A percentile compares a stretch with the other conserved stretches of the same genome.
Evolutionary conservation across 2,113 vertebrate genomes (phyloP).

Genomic region (Chloroceryle aenea): DNA sequence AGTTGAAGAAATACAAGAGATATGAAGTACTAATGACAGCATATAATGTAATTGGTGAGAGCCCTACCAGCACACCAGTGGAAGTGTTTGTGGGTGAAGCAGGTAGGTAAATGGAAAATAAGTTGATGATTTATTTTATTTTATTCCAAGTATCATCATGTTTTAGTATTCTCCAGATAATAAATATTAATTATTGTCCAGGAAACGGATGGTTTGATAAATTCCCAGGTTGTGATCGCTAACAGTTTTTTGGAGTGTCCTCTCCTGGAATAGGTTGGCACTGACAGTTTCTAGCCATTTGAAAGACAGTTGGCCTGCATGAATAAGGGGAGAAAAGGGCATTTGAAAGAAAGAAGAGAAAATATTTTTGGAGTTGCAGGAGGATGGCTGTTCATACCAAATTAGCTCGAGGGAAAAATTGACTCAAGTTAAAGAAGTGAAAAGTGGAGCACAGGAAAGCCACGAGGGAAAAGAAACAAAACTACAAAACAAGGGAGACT

Average conservation of each 20-base stretch:
- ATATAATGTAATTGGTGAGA: conserved; percentile 92
- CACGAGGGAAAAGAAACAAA: conserved; percentile 48
- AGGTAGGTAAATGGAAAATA: conserved; percentile 73
- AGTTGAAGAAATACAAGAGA: conserved; percentile 90
- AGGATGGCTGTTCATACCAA: conserved; percentile 35
- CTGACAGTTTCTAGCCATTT: not conserved
- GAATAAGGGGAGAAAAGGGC: not conserved
- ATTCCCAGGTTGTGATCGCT: rapidly evolving
- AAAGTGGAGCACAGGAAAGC: conserved; percentile 56
- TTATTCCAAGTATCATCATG: not conserved
- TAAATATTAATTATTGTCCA: not conserved
- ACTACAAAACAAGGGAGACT: conserved; percentile 20
- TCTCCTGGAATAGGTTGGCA: not conserved
- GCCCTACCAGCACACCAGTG: conserved; percentile 85
- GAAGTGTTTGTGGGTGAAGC: conserved; percentile 97
- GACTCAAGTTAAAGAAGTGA: conserved; percentile 58
- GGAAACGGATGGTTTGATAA: not conserved
- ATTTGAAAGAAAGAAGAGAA: conserved; percentile 20
- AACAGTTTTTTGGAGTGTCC: not conserved
- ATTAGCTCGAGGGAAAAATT: conserved; percentile 55
- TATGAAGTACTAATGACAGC: conserved; percentile 93
- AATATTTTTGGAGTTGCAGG: conserved; percentile 40
- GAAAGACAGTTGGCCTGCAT: not conserved
- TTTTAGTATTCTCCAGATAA: not conserved
- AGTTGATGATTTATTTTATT: no score